Conservation (phyloP, 2,797 vertebrate species). For the Acanthornis magna region DNA sequence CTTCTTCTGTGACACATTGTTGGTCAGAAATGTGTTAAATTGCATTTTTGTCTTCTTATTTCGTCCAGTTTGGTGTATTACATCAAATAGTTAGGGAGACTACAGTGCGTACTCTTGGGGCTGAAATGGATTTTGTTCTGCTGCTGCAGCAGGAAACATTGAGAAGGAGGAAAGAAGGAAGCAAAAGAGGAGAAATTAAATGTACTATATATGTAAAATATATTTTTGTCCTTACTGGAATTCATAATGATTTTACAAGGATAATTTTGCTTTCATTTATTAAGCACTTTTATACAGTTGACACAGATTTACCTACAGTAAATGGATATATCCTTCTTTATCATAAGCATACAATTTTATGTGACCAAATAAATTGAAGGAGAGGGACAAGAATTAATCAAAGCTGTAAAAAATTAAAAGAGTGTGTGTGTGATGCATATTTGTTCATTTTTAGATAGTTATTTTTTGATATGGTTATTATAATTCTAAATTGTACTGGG, state of each 20-base stretch:
- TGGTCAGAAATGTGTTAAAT: background rate
- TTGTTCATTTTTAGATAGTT: constrained; percentile 19
- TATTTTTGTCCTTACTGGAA: background rate
- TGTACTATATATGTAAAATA: background rate
- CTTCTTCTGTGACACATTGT: background rate
- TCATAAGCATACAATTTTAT: background rate
- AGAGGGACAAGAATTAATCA: background rate
- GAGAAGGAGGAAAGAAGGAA: background rate
- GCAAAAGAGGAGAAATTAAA: background rate
- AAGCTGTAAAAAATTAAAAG: background rate
- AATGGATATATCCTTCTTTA: background rate
- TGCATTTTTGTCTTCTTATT: background rate
- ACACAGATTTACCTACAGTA: background rate
- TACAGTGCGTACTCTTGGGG: background rate
- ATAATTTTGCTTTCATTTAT: background rate
- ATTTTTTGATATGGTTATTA: constrained; percentile 19
- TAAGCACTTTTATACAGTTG: background rate
- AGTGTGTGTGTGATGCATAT: background rate
- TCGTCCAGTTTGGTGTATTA: background rate
- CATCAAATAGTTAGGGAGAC: background rate
- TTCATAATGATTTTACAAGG: background rate
- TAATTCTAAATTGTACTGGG: background rate
- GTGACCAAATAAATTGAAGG: constrained; percentile 12
- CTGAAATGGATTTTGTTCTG: background rate
- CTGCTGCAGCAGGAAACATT: background rate